Evolutionary conservation across 1,140 invertebrate species (phyloP).

Genomic region (Orchestia grillus): DNA sequence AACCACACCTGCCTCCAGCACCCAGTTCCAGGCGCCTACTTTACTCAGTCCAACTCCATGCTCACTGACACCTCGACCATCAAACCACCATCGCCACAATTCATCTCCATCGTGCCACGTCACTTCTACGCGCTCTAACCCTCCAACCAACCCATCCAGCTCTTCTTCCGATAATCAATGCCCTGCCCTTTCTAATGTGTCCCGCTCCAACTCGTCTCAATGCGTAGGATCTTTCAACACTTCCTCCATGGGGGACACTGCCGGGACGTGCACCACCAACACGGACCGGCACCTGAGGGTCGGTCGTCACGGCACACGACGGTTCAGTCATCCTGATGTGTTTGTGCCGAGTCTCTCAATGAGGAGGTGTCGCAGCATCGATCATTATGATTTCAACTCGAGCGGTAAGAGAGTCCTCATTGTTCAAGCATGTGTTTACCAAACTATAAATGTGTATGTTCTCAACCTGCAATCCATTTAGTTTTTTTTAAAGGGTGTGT

Average conservation of each 20-base stretch:
- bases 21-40: constrained; percentile 56
- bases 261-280: neutral
- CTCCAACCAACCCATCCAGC: neutral
- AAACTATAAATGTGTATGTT: neutral
- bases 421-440: neutral
- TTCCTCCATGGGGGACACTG: neutral
- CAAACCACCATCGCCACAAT: constrained; percentile 46
- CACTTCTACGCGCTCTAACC: neutral
- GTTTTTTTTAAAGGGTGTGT: neutral
- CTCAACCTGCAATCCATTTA: neutral
- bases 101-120: neutral
- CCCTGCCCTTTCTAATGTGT: neutral
- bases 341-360: constrained; percentile 50
- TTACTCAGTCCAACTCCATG: neutral
- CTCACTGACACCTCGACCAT: constrained; percentile 17
- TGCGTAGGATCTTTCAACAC: neutral
- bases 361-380: constrained; percentile 60
- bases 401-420: neutral
- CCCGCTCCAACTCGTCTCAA: neutral
- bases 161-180: neutral
- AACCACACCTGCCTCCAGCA: constrained; percentile 57
- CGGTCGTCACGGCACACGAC: neutral
- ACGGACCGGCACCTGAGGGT: neutral
- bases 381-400: constrained; percentile 60
- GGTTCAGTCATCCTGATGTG: constrained; percentile 21